Percentiles rank a stretch among this genome's conserved stretches.
phyloP scores from a whole-genome alignment of 2,797 vertebrate genomes.

The Mustela erminea region DNA sequence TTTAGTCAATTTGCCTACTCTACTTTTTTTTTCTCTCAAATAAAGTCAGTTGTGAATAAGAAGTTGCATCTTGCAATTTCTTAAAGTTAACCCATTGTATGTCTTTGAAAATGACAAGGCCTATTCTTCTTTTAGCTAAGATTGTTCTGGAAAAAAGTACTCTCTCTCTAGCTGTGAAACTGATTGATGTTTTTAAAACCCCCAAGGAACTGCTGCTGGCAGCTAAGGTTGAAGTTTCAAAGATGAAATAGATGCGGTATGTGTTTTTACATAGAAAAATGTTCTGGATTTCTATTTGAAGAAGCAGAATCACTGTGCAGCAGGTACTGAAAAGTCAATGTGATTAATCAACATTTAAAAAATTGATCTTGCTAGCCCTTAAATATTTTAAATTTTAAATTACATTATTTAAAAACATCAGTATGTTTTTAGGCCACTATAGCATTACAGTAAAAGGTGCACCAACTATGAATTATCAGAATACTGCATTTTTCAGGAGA shows the following conservation, averaged over 20 bases:
- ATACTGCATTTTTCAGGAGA: neutral
- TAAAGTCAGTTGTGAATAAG: conserved; percentile 55
- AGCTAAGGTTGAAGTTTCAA: conserved; percentile 51
- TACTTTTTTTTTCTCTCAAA: conserved; percentile 24
- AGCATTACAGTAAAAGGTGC: neutral
- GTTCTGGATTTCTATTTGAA: conserved; percentile 55
- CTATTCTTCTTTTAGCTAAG: conserved; percentile 67
- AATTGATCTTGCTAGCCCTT: neutral
- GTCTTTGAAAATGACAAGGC: conserved; percentile 60
- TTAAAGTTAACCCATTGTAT: conserved; percentile 68
- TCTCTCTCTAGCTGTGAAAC: conserved; percentile 73
- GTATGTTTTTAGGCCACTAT: neutral
- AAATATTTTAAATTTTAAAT: conserved; percentile 43
- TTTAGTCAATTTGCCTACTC: neutral
- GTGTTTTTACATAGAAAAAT: conserved; percentile 52
- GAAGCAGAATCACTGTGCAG: neutral
- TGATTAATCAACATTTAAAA: neutral
- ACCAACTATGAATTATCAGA: neutral
- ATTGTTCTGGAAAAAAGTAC: conserved; percentile 62
- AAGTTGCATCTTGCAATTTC: conserved; percentile 53
- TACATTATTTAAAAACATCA: conserved; percentile 22
- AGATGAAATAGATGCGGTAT: conserved; percentile 62
- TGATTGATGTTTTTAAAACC: conserved; percentile 76
- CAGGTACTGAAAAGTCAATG: neutral
- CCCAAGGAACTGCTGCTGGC: conserved; percentile 64